These are phyloP conservation scores for Hetaerina titia DNA, from an alignment of 2,888 invertebrate species.

Conservation along the genomic window DNA sequence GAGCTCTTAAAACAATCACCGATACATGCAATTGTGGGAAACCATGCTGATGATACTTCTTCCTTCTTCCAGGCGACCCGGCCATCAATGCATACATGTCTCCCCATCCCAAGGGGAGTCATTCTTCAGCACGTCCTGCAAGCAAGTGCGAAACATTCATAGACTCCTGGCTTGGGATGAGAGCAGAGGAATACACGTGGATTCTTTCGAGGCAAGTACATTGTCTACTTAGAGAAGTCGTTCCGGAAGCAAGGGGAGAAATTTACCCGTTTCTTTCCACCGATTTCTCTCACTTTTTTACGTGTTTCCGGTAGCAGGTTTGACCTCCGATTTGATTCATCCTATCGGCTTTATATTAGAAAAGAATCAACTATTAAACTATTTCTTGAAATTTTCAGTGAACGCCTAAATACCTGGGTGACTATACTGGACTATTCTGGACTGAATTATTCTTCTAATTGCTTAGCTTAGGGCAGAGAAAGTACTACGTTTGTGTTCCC, in stretches of 20 bases:
- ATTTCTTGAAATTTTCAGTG: too few species aligned
- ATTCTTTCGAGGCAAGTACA: slow-evolving; percentile 86
- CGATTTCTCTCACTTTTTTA: neutral
- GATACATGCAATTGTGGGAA: too few species aligned
- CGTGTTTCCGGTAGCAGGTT: neutral
- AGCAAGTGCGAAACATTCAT: slow-evolving; percentile 91
- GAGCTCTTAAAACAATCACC: too few species aligned
- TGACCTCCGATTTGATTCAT: neutral
- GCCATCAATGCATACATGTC: slow-evolving; percentile 87
- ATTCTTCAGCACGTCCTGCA: slow-evolving; percentile 81
- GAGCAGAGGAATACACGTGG: slow-evolving; percentile 88
- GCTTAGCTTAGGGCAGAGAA: too few species aligned
- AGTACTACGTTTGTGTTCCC: too few species aligned
- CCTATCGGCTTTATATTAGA: neutral
- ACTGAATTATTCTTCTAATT: too few species aligned
- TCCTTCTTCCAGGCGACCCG: slow-evolving; percentile 82
- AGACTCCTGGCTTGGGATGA: slow-evolving; percentile 90
- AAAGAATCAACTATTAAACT: neutral
- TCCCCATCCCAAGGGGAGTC: slow-evolving; percentile 75
- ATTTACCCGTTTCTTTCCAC: neutral
- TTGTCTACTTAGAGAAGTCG: neutral
- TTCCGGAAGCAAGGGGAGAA: neutral
- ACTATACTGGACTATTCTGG: too few species aligned
- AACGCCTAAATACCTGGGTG: too few species aligned
- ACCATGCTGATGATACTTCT: slow-evolving; percentile 39